Evolutionary conservation across 2,888 invertebrate species (phyloP).

Genomic region (Diarsia dahlii): DNA sequence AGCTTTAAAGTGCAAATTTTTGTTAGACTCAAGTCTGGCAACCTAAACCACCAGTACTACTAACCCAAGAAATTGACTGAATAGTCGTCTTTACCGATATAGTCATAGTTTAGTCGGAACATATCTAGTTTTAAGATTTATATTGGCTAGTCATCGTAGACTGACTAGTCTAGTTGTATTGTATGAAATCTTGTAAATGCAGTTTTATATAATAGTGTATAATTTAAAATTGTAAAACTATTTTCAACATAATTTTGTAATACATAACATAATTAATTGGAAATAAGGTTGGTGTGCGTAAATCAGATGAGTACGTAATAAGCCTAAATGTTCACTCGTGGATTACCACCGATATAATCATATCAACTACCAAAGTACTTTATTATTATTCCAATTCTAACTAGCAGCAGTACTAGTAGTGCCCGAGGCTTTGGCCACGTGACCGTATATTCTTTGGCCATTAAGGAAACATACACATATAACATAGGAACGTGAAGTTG

Average conservation of each 20-base stretch:
- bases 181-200: background rate
- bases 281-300: background rate
- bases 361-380: background rate
- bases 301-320: slow-evolving; percentile 20
- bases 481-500: background rate
- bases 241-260: background rate
- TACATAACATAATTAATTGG: background rate
- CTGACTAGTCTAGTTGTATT: background rate
- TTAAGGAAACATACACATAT: background rate
- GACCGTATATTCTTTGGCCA: background rate
- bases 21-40: too few species aligned
- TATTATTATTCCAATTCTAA: slow-evolving; percentile 2
- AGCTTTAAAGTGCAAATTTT: too few species aligned
- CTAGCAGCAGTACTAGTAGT: background rate
- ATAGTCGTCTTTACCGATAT: too few species aligned
- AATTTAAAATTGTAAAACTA: too few species aligned
- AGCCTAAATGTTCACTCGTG: slow-evolving; percentile 7
- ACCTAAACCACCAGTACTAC: too few species aligned
- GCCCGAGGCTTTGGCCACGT: background rate
- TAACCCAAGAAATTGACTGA: too few species aligned
- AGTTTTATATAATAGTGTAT: background rate
- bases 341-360: background rate
- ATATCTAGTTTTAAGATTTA: too few species aligned
- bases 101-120: too few species aligned
- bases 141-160: too few species aligned